These are phyloP conservation scores for Sarcoramphus papa DNA, from an alignment of 2,797 vertebrate genomes.

Conservation along the genomic window DNA sequence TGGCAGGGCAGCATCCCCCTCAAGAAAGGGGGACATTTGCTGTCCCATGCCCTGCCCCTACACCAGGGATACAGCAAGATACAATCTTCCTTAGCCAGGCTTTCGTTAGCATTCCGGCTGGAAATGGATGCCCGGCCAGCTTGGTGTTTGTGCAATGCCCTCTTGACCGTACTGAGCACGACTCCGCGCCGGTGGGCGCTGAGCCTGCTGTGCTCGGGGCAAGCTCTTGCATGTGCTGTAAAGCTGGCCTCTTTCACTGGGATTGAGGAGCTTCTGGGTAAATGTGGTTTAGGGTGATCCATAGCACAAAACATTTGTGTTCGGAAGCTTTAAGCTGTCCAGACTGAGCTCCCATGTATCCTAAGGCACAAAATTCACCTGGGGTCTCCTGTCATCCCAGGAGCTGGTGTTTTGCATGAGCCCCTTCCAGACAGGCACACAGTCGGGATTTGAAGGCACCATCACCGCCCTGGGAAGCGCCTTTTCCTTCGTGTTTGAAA, in stretches of 20 bases:
- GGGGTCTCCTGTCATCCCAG: background rate
- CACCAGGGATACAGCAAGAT: background rate
- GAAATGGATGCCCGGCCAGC: fast-evolving
- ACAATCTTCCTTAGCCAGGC: background rate
- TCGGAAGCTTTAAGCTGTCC: fast-evolving
- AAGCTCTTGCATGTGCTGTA: background rate
- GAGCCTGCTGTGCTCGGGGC: background rate
- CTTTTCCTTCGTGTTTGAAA: background rate
- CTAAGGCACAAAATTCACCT: background rate
- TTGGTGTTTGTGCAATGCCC: fast-evolving
- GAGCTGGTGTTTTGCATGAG: fast-evolving
- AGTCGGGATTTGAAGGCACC: background rate
- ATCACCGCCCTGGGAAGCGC: fast-evolving
- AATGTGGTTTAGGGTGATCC: fast-evolving
- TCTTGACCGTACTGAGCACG: fast-evolving
- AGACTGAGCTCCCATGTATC: fast-evolving
- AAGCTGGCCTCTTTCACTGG: fast-evolving
- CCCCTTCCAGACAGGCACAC: background rate
- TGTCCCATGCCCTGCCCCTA: background rate
- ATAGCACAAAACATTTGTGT: fast-evolving
- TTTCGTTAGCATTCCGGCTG: fast-evolving
- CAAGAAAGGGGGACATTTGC: background rate
- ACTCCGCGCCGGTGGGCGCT: fast-evolving
- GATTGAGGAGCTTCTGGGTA: background rate
- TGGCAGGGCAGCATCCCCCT: background rate